phyloP scores from a whole-genome alignment of 2,797 vertebrate genomes.

The Echiichthys vipera region DNA sequence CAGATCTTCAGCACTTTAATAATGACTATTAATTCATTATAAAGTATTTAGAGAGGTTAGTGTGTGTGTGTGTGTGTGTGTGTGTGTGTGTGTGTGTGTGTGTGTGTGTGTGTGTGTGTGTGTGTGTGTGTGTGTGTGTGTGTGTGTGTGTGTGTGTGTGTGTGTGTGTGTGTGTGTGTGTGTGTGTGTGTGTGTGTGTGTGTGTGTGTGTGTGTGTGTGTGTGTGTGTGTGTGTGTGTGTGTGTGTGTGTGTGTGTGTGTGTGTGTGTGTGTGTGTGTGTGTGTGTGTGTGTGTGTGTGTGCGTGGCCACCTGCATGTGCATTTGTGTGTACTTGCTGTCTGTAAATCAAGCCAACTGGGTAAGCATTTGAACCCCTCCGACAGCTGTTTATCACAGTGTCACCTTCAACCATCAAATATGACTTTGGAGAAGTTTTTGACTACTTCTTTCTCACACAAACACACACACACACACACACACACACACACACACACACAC shows the following conservation, averaged over 20 bases:
- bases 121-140: background rate
- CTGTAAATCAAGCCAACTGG: background rate
- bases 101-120: background rate
- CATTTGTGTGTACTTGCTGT: too few relatives aligned
- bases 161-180: background rate
- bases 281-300: background rate
- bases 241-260: background rate
- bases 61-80: background rate
- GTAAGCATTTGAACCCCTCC: conserved; percentile 4
- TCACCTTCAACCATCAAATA: conserved; percentile 4
- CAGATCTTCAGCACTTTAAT: background rate
- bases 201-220: background rate
- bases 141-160: background rate
- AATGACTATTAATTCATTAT: background rate
- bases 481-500: background rate
- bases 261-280: background rate
- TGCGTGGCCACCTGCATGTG: background rate
- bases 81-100: background rate
- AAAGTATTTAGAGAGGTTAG: background rate
- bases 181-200: background rate
- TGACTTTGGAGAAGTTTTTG: background rate
- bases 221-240: background rate
- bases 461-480: background rate
- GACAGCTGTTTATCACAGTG: background rate
- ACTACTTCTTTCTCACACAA: background rate